Evolutionary conservation across 2,888 invertebrate genomes (phyloP).

Genomic region (Agrenia bidenticulata): DNA sequence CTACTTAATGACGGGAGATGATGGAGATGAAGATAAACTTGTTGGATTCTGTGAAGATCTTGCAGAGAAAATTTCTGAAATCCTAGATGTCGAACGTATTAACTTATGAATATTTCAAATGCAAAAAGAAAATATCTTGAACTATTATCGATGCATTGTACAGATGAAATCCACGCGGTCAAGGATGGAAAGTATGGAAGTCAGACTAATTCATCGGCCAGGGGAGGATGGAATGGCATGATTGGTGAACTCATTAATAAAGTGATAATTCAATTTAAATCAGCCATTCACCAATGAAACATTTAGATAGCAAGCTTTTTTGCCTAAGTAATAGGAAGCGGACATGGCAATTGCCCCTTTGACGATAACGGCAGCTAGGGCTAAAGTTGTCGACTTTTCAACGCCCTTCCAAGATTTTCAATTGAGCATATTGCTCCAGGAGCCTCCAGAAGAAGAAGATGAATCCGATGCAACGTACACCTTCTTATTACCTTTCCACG

Average conservation of each 20-base stretch:
- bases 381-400: constrained; percentile 63
- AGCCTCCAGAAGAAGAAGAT: constrained; percentile 57
- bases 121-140: not conserved
- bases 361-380: constrained; percentile 62
- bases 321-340: constrained; percentile 57
- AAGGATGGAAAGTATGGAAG: constrained; percentile 81
- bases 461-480: constrained; percentile 67
- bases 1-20: constrained; percentile 44
- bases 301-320: not conserved
- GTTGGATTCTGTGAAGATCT: constrained; percentile 93
- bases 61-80: constrained; percentile 71
- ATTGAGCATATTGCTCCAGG: constrained; percentile 64
- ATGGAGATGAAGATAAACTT: constrained; percentile 65
- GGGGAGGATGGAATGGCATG: constrained; percentile 83
- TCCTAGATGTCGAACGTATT: constrained; percentile 42
- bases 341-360: constrained; percentile 63
- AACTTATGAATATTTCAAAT: constrained; percentile 13
- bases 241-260: constrained; percentile 81
- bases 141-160: too few relatives aligned
- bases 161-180: constrained; percentile 80
- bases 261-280: constrained; percentile 68
- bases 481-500: constrained; percentile 81
- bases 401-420: constrained; percentile 63
- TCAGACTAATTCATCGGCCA: constrained; percentile 67
- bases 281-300: too few relatives aligned